A percentile compares a stretch with the other conserved stretches of the same genome.
Evolutionary conservation across 2,888 invertebrate species (phyloP).

Genomic region (Drosophila affinis): DNA sequence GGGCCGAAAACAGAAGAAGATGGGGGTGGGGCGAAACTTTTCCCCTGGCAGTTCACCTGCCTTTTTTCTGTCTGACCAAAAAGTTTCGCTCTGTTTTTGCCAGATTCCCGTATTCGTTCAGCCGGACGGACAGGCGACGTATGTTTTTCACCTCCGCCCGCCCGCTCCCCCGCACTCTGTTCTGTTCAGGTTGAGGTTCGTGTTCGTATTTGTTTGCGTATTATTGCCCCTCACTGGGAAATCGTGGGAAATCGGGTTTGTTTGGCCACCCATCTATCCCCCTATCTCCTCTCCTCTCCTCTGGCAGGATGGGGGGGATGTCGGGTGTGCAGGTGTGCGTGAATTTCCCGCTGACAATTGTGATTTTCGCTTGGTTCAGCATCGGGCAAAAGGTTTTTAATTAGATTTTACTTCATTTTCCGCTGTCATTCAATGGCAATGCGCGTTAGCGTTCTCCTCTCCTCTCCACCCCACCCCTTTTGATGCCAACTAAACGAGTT

Average conservation of each 20-base stretch:
- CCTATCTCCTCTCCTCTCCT: conserved; percentile 11
- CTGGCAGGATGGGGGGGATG: not conserved
- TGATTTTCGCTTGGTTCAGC: conserved; percentile 56
- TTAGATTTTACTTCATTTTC: conserved; percentile 70
- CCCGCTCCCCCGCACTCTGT: not conserved
- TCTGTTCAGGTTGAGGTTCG: conserved; percentile 40
- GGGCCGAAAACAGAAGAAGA: not conserved
- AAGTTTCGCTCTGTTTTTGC: conserved; percentile 46
- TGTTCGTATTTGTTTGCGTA: conserved; percentile 62
- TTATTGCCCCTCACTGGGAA: conserved; percentile 59
- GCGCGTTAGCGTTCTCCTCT: not conserved
- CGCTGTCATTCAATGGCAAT: conserved; percentile 52
- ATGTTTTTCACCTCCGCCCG: conserved; percentile 60
- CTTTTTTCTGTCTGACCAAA: conserved; percentile 42
- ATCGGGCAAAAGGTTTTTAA: conserved; percentile 55
- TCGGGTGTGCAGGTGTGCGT: conserved; percentile 47
- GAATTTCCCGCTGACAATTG: conserved; percentile 71
- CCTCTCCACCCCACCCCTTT: not conserved
- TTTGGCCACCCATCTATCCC: conserved; percentile 36
- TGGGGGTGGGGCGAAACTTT: not conserved
- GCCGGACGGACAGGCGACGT: conserved; percentile 56
- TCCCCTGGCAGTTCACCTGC: conserved; percentile 28
- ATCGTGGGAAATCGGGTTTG: conserved; percentile 60
- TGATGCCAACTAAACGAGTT: conserved; percentile 1
- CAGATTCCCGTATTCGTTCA: conserved; percentile 30